Evolutionary conservation across 2,888 invertebrate genomes (phyloP), one percentile per base, ranked within the genome.

Genomic region (Rhyacophila evoluta): DNA sequence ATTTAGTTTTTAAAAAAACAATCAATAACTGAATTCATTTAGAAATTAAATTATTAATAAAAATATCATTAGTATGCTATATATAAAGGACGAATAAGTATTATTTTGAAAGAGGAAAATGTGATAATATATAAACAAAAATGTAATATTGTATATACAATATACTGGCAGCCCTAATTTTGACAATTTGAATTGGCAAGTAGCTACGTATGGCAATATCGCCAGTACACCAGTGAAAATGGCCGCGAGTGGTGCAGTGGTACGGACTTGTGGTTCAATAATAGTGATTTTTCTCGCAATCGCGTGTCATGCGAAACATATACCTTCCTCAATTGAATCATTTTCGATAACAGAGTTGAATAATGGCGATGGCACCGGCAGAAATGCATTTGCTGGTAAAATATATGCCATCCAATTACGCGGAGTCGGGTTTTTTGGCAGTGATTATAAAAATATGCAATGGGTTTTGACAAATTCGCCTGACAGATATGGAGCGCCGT

Each of bases 261-360:
- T 88, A 84, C 89, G 89, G 89, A 89, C 89, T 89, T 89, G 89
- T 88, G 86, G 88, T 84, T 86, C 88, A 87, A 83, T 87, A 77
- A 81, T 87, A 75, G 86, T 83, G 83, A 55, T 83, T 88, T 82
- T 83, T 87, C 83, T 84, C n/a, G 11, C 82, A 84, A 81, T 85
- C 85, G 73, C 81, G 84, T 39, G 84, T 83, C 76, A 55, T 55
- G 83, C 85, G 81, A 83, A 83, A 74, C 73, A 78, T 75, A 82
- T 83, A 27, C 85, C 85, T 84, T 85, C 86, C 83, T 85, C 85
- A 85, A 86, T 88, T 86, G 84, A 84, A 81, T 86, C 86, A 79
- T 83, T 87, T 79, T 84, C 84, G 85, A 84, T 86, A 84, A 84
- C 83, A 29, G 84, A 84, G 25, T 33, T 67, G 19, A 55, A 67